These are phyloP conservation scores for Caenorhabditis inopinata DNA, from an alignment of 1,140 invertebrate species.

Conservation along the genomic window DNA sequence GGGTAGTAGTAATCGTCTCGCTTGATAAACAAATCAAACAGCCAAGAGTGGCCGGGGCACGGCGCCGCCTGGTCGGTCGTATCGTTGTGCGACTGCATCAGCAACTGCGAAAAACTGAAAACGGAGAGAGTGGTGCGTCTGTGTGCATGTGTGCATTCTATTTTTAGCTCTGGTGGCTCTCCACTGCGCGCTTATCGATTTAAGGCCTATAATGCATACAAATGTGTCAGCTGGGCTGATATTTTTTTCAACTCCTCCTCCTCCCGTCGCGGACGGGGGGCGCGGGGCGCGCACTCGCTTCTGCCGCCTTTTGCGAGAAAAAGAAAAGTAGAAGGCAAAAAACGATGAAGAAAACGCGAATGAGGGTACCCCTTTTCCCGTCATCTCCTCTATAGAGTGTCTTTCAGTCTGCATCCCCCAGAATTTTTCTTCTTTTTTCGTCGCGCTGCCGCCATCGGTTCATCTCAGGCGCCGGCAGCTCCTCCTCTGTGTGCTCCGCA, in stretches of 20 bases:
- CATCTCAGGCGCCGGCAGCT: too few species aligned
- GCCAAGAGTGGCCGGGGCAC: neutral
- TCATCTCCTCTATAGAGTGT: too few species aligned
- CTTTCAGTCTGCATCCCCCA: too few species aligned
- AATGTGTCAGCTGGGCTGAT: neutral
- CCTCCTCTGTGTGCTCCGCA: too few species aligned
- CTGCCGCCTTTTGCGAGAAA: neutral
- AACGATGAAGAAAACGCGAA: too few species aligned
- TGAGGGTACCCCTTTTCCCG: too few species aligned
- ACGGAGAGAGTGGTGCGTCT: neutral
- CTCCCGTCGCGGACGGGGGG: neutral
- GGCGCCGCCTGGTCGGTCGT: neutral
- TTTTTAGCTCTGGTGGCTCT: neutral
- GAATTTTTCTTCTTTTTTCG: too few species aligned
- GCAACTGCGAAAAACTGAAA: neutral
- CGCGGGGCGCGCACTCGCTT: too few species aligned
- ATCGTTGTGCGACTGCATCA: neutral
- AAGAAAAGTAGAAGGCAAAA: neutral
- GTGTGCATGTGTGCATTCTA: neutral
- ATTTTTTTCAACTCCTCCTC: too few species aligned
- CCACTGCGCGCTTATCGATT: slow-evolving; percentile 12
- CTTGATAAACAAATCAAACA: slow-evolving; percentile 27
- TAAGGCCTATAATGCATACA: slow-evolving; percentile 33
- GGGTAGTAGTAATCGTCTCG: too few species aligned
- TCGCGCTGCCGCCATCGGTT: too few species aligned